phyloP scores from a whole-genome alignment of 2,888 invertebrate genomes.

The Sepiola atlantica region DNA sequence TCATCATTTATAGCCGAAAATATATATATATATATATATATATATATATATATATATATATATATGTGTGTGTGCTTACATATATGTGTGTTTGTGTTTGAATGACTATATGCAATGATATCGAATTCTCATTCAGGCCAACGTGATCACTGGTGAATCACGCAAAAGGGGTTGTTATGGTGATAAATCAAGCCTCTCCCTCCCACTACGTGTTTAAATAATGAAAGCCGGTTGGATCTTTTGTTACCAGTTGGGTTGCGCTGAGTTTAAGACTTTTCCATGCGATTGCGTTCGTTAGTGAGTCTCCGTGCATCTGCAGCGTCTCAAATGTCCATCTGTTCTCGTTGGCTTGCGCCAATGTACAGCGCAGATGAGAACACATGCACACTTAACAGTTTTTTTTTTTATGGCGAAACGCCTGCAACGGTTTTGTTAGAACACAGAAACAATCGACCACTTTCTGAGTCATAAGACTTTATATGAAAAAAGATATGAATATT shows the following conservation, averaged over 20 bases:
- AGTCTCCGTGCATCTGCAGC: neutral
- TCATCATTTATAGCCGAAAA: no score
- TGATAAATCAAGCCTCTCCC: neutral
- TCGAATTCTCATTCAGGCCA: neutral
- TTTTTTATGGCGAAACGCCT: neutral
- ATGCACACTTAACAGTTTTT: neutral
- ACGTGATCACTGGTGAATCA: neutral
- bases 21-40: neutral
- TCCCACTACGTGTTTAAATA: neutral
- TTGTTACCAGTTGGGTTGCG: neutral
- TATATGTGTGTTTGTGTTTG: neutral
- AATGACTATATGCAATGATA: neutral
- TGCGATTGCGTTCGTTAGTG: neutral
- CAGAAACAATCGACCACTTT: neutral
- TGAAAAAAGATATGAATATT: neutral
- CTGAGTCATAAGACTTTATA: constrained; percentile 2
- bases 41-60: neutral
- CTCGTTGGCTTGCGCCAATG: neutral
- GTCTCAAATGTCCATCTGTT: neutral
- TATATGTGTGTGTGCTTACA: neutral
- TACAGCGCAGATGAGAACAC: neutral
- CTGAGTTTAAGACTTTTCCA: constrained; percentile 15
- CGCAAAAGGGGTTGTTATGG: neutral
- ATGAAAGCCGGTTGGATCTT: neutral
- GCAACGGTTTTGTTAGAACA: neutral